Evolutionary conservation across 1,140 invertebrate genomes (phyloP).

Genomic region (Dreissena rostriformis): DNA sequence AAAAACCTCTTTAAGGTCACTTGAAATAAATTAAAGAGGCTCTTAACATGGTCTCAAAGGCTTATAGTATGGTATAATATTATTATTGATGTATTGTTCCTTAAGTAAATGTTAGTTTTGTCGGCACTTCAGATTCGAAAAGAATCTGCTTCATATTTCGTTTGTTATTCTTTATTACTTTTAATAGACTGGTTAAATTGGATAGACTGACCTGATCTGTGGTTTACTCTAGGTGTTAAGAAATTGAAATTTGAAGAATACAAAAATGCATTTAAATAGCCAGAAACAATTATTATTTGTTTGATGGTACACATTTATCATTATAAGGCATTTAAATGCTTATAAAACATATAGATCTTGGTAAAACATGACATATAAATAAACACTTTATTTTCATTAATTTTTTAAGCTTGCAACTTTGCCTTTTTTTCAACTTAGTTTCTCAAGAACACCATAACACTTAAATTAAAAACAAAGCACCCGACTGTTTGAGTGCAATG

Average conservation of each 20-base stretch:
- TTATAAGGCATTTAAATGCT: too few species aligned
- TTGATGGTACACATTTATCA: too few species aligned
- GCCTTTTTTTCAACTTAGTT: background rate
- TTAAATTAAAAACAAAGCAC: background rate
- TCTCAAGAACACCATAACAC: too few species aligned
- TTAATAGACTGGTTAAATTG: too few species aligned
- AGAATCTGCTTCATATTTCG: background rate
- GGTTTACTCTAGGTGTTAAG: background rate
- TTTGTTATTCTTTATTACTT: too few species aligned
- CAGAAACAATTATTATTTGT: too few species aligned
- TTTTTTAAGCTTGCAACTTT: background rate
- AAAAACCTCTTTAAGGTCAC: conserved; percentile 37
- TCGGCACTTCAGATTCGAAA: background rate
- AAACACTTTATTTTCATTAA: background rate
- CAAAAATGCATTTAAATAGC: too few species aligned
- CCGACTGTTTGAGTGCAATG: conserved; percentile 15
- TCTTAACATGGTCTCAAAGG: background rate
- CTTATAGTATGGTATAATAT: background rate
- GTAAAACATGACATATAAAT: too few species aligned
- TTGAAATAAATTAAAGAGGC: conserved; percentile 1
- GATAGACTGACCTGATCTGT: background rate
- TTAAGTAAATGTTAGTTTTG: background rate
- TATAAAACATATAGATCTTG: too few species aligned
- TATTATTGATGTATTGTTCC: conserved; percentile 1
- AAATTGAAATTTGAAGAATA: background rate